Evolutionary conservation across 2,888 invertebrate genomes (phyloP).

Genomic region (Synanthedon tipuliformis): DNA sequence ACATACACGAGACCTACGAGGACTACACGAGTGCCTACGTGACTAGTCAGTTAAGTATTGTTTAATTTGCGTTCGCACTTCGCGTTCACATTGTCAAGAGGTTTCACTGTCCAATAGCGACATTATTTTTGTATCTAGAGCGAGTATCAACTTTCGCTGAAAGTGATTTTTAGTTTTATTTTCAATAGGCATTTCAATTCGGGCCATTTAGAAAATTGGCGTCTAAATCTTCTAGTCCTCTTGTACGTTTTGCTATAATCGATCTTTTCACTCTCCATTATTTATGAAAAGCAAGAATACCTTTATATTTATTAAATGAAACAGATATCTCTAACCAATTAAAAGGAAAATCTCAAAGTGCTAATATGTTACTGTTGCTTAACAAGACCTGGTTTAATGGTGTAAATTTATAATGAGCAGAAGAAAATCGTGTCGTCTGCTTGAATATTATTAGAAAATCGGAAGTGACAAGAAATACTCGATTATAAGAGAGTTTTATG

Average conservation of each 20-base stretch:
- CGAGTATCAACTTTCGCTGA: slow-evolving; percentile 42
- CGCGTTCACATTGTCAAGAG: slow-evolving; percentile 26
- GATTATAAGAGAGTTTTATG: slow-evolving; percentile 12
- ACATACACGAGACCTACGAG: no score
- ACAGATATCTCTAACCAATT: background rate
- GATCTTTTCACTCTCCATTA: background rate
- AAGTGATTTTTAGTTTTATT: slow-evolving; percentile 16
- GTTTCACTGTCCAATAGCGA: slow-evolving; percentile 52
- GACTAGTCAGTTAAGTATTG: slow-evolving; percentile 17
- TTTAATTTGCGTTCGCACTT: slow-evolving; percentile 35
- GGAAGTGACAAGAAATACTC: slow-evolving; percentile 29
- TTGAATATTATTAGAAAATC: slow-evolving; percentile 34
- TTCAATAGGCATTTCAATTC: slow-evolving; percentile 3
- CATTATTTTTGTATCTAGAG: slow-evolving; percentile 47
- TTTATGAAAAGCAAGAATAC: background rate
- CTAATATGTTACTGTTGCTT: background rate
- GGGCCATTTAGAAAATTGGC: background rate
- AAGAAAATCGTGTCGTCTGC: background rate
- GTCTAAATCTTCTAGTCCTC: background rate
- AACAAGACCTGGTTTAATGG: background rate
- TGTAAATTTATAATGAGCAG: background rate
- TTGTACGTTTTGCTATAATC: background rate
- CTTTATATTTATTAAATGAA: background rate
- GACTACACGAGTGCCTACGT: slow-evolving; percentile 8
- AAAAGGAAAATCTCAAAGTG: background rate